Evolutionary conservation across 1,140 invertebrate species (phyloP).

Genomic region (Propsilocerus akamusi): DNA sequence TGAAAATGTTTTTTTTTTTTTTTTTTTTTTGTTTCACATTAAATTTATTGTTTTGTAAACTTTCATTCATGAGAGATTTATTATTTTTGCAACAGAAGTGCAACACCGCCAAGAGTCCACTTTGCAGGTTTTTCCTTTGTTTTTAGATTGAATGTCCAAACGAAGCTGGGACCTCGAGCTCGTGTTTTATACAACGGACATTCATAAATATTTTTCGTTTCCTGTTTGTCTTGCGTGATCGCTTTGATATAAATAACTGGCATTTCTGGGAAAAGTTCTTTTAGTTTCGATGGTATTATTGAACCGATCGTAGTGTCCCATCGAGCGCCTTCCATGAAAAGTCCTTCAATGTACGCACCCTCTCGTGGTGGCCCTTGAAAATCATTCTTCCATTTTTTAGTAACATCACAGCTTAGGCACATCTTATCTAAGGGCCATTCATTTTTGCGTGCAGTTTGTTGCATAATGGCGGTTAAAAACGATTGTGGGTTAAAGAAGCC

Average conservation of each 20-base stretch:
- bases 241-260: constrained; percentile 84
- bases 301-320: constrained; percentile 65
- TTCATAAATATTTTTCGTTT: constrained; percentile 71
- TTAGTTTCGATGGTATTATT: constrained; percentile 66
- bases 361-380: constrained; percentile 60
- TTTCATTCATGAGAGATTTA: neutral
- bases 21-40: too few relatives aligned
- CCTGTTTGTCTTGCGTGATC: constrained; percentile 74
- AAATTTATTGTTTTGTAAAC: too few relatives aligned
- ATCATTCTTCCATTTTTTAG: constrained; percentile 77
- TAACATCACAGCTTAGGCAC: constrained; percentile 87
- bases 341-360: constrained; percentile 74
- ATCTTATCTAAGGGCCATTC: constrained; percentile 92
- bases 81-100: constrained; percentile 49
- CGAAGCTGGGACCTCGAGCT: constrained; percentile 68
- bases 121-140: constrained; percentile 74
- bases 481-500: constrained; percentile 96
- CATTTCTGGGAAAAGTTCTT: constrained; percentile 78
- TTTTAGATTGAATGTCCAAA: constrained; percentile 92
- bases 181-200: constrained; percentile 89
- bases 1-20: too few relatives aligned
- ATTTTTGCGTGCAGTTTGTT: constrained; percentile 84
- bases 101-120: constrained; percentile 85
- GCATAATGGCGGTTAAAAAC: constrained; percentile 93
- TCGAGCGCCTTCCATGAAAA: constrained; percentile 86